phyloP scores from a whole-genome alignment of 2,797 vertebrate genomes.

The Gymnoscopelus microlampas region DNA sequence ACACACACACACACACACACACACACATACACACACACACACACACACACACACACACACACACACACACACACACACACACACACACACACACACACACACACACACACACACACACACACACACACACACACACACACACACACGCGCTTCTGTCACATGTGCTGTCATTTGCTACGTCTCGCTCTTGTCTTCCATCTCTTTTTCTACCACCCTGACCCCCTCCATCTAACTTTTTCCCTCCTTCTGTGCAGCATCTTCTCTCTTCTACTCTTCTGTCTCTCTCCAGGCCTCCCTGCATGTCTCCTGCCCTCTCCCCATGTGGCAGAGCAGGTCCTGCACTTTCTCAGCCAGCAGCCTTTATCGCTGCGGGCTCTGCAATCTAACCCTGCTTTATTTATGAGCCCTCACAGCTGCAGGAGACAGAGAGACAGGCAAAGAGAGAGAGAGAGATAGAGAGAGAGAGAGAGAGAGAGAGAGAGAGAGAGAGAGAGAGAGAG shows the following conservation, averaged over 20 bases:
- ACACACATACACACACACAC: background rate
- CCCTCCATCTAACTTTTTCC: no score
- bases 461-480: constrained; percentile 14
- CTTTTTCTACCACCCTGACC: no score
- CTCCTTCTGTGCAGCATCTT: no score
- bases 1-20: background rate
- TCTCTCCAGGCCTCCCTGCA: background rate
- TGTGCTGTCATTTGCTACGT: background rate
- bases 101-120: background rate
- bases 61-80: background rate
- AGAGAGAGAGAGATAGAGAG: background rate
- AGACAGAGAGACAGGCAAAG: background rate
- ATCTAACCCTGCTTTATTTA: constrained; percentile 69
- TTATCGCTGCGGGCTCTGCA: constrained; percentile 61
- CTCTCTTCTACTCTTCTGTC: background rate
- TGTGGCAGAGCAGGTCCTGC: constrained; percentile 48
- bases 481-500: background rate
- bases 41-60: background rate
- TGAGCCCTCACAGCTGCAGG: constrained; percentile 50
- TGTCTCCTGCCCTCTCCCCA: constrained; percentile 34
- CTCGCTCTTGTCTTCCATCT: no score
- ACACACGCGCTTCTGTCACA: background rate
- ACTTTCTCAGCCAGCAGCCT: constrained; percentile 50
- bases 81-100: background rate
- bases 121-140: background rate